Conservation (phyloP, 2,113 vertebrate species). For the Tympanuchus pallidicinctus region DNA sequence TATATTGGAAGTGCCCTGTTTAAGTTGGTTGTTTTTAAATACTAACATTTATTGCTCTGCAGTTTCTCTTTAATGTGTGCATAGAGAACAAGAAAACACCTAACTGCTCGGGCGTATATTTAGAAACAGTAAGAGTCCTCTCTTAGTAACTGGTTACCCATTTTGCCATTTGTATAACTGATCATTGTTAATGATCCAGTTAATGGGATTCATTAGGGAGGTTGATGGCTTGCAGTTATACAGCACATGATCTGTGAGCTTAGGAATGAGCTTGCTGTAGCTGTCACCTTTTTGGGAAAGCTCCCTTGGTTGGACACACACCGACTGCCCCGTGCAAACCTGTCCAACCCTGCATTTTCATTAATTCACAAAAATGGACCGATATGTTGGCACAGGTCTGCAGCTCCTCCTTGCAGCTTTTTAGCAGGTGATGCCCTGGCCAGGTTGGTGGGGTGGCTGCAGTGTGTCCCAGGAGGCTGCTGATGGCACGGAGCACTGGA, state of each 20-base stretch:
- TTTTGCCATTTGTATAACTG: neutral
- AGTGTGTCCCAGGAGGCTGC: rapidly evolving
- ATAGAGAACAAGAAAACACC: conserved; percentile 50
- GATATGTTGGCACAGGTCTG: neutral
- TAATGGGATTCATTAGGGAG: neutral
- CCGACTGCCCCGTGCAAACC: rapidly evolving
- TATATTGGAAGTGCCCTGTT: conserved; percentile 45
- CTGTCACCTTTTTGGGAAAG: neutral
- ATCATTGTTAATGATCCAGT: conserved; percentile 37
- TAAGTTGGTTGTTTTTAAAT: conserved; percentile 66
- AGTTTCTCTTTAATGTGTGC: conserved; percentile 52
- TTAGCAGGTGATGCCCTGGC: neutral
- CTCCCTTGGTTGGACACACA: neutral
- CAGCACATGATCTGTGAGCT: rapidly evolving
- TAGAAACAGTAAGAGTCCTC: conserved; percentile 13
- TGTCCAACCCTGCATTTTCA: rapidly evolving
- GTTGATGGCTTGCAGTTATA: neutral
- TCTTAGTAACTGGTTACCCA: conserved; percentile 27
- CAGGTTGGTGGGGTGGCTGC: neutral
- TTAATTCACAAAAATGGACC: neutral
- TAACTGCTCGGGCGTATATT: neutral
- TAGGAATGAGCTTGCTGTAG: rapidly evolving
- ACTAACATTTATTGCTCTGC: conserved; percentile 56
- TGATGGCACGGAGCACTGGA: neutral
- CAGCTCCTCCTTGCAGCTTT: neutral